Evolutionary conservation across 1,140 invertebrate genomes (phyloP), one percentile per base, ranked within the genome.

Genomic region (Achroia grisella): DNA sequence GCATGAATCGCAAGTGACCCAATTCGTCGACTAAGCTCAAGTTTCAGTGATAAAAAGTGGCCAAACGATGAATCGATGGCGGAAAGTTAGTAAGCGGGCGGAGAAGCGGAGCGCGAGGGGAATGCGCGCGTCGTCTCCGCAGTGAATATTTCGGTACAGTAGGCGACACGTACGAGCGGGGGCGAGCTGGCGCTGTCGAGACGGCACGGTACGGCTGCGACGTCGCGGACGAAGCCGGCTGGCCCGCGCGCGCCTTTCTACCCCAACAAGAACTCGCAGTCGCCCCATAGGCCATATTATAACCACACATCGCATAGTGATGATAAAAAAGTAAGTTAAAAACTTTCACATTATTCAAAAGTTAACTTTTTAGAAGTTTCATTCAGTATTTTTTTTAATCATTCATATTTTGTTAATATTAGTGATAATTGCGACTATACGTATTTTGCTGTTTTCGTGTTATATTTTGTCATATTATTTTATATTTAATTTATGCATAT

Each of bases 41-140:
- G 42, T 55, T 52, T 52, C 30, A 34, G 44, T 52, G 51, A 45
- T 54, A 56, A 58, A 54, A 58, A 52, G 39, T 54, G 31, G 33
- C 44, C 46, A 50, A 56, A 49, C 42, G 43, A 33, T 56, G 48
- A 59, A 53, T 64, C 51, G 53, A 64, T 64, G 56, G 52, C 49
- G 40, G 44, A 52, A 31, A 47, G 45, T 36, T 45, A 31, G 42
- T 34, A 23, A 31, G 54, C 35, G 33, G 31, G 48, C 35, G 35
- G 23, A 36, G 43, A 12, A 28, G 44, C n/a, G 44, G 34, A 8
- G 44, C 13, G 28, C n/a, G 50, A 39, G 44, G 50, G 32, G 39
- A 10, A 11, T 57, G 59, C 54, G 59, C 59, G 59, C 54, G 55
- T 47, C 48, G 43, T 43, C 41, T 47, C 57, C 33, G 49, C 53